Base-by-base conservation (phyloP, 92 coral and sea anemone species). In the Bergia puertoricense region DNA sequence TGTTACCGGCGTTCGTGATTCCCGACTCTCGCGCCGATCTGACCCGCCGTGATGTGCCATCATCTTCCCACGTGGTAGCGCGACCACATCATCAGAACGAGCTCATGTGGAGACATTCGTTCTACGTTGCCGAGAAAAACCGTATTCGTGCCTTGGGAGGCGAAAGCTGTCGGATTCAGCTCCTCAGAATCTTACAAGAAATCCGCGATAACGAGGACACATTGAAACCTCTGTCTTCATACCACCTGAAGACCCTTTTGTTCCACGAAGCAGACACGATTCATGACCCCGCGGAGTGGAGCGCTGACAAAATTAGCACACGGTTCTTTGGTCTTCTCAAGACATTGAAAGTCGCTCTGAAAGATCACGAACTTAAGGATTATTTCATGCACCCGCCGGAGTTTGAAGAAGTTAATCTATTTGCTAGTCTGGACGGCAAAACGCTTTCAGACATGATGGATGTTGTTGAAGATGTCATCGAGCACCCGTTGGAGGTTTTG, bases 381-480 rank as follows among this genome's bases (percentile, higher is more conserved):
- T 97, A 97, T 41, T 97, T 95, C 89, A 97, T 97, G 99, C 99
- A 94, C 67, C 98, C 99, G 23, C 99, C 99, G 6, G 99, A 97
- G 79, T 95, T 96, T 62, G 93, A 95, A 72, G 90, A 94, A 16
- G 97, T 95, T 74, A 97, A 97, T 85, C 89, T 97, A 73, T 96
- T 97, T 74, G 96, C 94, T 11, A 91, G 88, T 76, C 89, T 97
- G 65, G 99, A 95, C 88, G 96, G 98, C 15, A 96, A 95, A 83
- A 91, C 97, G 2, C 85, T 97, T 89, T 94, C 98, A 39, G 99
- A 96, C 89, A 97, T 97, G 98, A 91, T 93, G 72, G 98, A 94
- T 89, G 96, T 93, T 8, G 87, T 97, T 14, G 95, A 93, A 37
- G 96, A 92, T 45, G 91, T 97, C 14, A 90, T 92, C 69, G 95